Evolutionary conservation across 2,888 invertebrate genomes (phyloP), one percentile per base, ranked within the genome.

Genomic region (Polydrusus cervinus): DNA sequence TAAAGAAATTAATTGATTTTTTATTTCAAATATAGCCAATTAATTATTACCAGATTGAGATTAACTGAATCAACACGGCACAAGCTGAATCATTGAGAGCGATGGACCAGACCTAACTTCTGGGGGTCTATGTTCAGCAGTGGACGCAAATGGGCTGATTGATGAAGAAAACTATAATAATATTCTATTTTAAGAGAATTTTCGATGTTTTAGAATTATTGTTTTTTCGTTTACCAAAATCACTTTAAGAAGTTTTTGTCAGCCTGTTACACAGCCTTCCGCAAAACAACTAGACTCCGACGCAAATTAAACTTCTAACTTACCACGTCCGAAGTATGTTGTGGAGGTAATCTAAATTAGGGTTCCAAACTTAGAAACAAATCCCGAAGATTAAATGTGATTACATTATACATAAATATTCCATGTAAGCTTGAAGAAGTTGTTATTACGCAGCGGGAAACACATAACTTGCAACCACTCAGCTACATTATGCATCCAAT

Each of bases 401-500:
- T 62, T 73, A 62, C 34, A 11, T 45, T 51, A 25, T 53, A 43
- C 43, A 67, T 67, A 66, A 73, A 73, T 73, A 51, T 57, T 40
- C 18, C 68, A 62, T 62, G 57, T 67, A 45, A 66, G 67, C 20
- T 67, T 66, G 34, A 68, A 73, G 73, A 60, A 61, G 73, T 67
- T 62, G 51, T 66, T 47, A n/a, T 70, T 74, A 74, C 49, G 65
- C 51, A 30, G 57, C 25, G 49, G 45, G 25, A 64, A 20, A 47
- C 47, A 65, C 49, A 16, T 30, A 34, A 49, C 34, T 65, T 38
- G n/a, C 65, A 65, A 61, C 70, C 65, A 66, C 74, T 74, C 69
- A 65, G 57, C 64, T 74, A 61, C 60, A 74, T 74, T 74, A 74
- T 74, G 70, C 62, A 62, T 57, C 70, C 70, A 74, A 74, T 70